A percentile compares a stretch with the other conserved stretches of the same genome.
Conservation (phyloP, 2,797 vertebrate species). For the Coilia nasus region DNA sequence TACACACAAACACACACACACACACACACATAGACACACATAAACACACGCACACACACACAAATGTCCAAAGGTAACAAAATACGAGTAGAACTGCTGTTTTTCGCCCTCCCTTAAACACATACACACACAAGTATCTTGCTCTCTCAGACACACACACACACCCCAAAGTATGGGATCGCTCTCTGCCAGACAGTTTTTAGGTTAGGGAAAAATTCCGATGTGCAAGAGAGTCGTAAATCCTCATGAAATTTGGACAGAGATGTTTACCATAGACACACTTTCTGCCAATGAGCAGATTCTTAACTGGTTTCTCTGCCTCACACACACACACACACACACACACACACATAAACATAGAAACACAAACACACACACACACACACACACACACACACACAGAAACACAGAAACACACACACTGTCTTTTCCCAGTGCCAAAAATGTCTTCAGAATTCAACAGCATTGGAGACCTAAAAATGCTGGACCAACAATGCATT, state of each 20-base stretch:
- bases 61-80: too few species aligned
- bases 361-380: conserved; percentile 23
- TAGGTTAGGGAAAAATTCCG: not conserved
- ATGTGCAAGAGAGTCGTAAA: conserved; percentile 21
- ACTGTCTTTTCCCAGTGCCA: conserved; percentile 10
- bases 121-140: too few species aligned
- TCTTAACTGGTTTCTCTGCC: conserved; percentile 27
- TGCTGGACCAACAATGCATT: not conserved
- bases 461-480: not conserved
- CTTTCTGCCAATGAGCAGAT: conserved; percentile 44
- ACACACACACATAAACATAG: conserved; percentile 29
- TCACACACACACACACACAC: not conserved
- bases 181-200: not conserved
- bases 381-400: not conserved
- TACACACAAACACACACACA: too few species aligned
- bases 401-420: conserved; percentile 27
- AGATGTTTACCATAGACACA: conserved; percentile 36
- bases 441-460: not conserved
- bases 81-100: not conserved
- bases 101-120: not conserved
- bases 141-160: not conserved
- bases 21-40: too few species aligned
- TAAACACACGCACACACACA: too few species aligned
- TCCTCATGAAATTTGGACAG: conserved; percentile 21
- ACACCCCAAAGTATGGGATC: not conserved